phyloP scores from a whole-genome alignment of 2,113 vertebrate species.

The Steatornis caripensis region DNA sequence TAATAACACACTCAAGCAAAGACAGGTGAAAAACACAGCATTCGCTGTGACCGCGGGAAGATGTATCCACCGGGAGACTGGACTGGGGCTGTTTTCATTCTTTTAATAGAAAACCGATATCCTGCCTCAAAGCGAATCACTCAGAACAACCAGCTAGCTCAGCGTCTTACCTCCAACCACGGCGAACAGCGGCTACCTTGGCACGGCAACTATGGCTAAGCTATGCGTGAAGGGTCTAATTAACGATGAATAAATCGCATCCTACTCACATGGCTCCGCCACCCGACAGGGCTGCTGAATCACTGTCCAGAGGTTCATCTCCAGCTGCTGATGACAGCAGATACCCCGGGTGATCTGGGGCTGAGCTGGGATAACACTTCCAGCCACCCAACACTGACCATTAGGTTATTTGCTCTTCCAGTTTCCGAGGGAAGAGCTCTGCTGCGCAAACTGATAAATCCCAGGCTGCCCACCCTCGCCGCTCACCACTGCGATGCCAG shows the following conservation, averaged over 20 bases:
- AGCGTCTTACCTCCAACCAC: neutral
- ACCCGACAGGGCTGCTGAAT: neutral
- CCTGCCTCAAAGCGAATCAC: neutral
- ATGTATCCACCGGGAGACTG: rapidly evolving
- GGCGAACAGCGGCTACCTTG: neutral
- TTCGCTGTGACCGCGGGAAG: neutral
- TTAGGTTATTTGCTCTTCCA: neutral
- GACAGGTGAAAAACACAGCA: neutral
- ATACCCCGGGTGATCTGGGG: neutral
- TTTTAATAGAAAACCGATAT: no score
- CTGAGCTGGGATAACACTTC: neutral
- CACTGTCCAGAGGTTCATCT: neutral
- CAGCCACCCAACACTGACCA: neutral
- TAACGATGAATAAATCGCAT: neutral
- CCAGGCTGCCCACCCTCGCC: neutral
- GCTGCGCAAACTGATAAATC: neutral
- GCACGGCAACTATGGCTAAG: neutral
- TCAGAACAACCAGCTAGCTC: neutral
- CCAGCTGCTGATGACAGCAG: neutral
- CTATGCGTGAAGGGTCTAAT: rapidly evolving
- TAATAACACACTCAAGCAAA: neutral
- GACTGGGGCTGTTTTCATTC: neutral
- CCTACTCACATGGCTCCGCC: rapidly evolving
- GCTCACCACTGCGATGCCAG: neutral
- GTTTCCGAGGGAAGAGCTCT: neutral